A percentile compares a stretch with the other conserved stretches of the same genome.
Evolutionary conservation across 2,113 vertebrate genomes (phyloP).

Genomic region (Arizona elegans): DNA sequence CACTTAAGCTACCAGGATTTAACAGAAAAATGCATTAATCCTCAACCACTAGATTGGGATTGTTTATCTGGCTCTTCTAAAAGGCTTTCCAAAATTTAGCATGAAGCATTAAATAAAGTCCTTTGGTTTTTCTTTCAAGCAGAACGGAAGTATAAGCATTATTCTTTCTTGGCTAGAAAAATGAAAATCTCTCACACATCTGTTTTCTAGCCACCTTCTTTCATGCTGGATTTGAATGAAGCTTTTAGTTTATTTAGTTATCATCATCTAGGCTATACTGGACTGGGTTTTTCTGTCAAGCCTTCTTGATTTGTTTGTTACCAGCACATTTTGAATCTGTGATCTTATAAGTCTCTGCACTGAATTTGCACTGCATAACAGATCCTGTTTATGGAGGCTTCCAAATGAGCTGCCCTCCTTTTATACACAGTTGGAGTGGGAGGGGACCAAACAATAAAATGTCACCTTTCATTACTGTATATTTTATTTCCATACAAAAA

Average conservation of each 20-base stretch:
- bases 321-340: conserved; percentile 1
- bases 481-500: background rate
- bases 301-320: background rate
- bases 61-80: conserved; percentile 51
- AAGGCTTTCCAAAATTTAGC: conserved; percentile 41
- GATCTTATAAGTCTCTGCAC: background rate
- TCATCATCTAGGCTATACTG: background rate
- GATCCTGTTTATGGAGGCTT: background rate
- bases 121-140: conserved; percentile 53
- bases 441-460: background rate
- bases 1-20: conserved; percentile 46
- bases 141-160: conserved; percentile 54
- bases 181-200: conserved; percentile 30
- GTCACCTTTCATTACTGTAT: background rate
- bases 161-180: conserved; percentile 41
- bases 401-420: background rate
- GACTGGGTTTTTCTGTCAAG: background rate
- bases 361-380: background rate
- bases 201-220: conserved; percentile 48
- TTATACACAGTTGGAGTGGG: background rate
- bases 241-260: conserved; percentile 23
- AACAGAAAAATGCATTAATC: conserved; percentile 54
- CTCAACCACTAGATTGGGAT: conserved; percentile 1
- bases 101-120: conserved; percentile 38
- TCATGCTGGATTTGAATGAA: conserved; percentile 36